Evolutionary conservation across 2,797 vertebrate species (phyloP).

Genomic region (Borostomias antarcticus): DNA sequence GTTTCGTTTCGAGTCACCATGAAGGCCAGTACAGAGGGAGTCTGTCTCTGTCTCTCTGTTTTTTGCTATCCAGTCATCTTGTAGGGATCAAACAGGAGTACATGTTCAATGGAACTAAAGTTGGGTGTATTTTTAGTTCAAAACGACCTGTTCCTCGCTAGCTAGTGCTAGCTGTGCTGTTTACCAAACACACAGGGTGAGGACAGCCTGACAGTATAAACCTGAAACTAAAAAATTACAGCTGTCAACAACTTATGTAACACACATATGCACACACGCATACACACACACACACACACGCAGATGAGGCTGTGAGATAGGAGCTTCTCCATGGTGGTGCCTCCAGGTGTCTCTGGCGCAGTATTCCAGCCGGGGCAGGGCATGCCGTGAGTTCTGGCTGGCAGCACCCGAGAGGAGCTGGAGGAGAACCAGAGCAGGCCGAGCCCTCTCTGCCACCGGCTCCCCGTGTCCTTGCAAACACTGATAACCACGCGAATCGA

Average conservation of each 20-base stretch:
- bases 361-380: neutral
- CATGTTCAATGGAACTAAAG: constrained; percentile 51
- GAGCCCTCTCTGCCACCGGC: neutral
- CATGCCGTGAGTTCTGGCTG: neutral
- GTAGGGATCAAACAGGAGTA: constrained; percentile 37
- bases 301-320: constrained; percentile 46
- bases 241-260: constrained; percentile 36
- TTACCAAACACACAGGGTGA: constrained; percentile 10
- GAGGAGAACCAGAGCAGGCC: neutral
- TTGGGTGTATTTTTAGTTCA: constrained; percentile 57
- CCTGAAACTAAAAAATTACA: constrained; percentile 39
- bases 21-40: neutral
- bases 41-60: neutral
- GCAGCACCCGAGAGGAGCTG: too few species aligned
- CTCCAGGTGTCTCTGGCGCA: constrained; percentile 13
- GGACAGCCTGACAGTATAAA: neutral
- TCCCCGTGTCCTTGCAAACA: neutral
- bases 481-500: neutral
- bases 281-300: neutral
- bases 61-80: constrained; percentile 4
- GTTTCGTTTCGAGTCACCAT: neutral
- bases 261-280: constrained; percentile 20
- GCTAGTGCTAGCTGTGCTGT: constrained; percentile 52
- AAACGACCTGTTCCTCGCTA: too few species aligned
- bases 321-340: constrained; percentile 42